Base-by-base conservation (phyloP, 2,888 invertebrate species). In the Habroteleia sp. region DNA sequence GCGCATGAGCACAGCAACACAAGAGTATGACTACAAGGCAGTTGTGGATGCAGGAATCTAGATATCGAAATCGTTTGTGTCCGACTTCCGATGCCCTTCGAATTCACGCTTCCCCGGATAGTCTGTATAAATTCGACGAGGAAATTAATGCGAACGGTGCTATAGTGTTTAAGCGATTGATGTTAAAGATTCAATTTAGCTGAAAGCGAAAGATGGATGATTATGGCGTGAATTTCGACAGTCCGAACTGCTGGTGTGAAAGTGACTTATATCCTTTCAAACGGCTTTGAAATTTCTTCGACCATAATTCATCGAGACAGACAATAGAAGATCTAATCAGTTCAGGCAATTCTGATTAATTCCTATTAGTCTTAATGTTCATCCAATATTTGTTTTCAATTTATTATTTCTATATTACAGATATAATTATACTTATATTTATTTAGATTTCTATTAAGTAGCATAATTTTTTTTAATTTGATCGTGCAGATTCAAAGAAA, bases 171-270 rank as follows among this genome's bases (percentile, higher is more conserved):
- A 23, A 50, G 58, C 68, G 58, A 68, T 58, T 68, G 48, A 33
- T 44, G 58, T 39, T 46, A 50, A 68, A 50, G 60, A 69, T 69
- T 60, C 52, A 60, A 69, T 69, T 17, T 23, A n/a, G n/a, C 31
- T 42, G 37, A 50, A 17, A 35, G 58, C 58, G 16, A 11, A 33
- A 66, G 68, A 69, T 60, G 27, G 44, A 58, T 69, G 46, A 25
- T 44, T 42, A 44, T 41, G 10, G 52, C 6, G 37, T 13, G 33
- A 52, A 60, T 60, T 68, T 42, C 35, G 14, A 8, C n/a, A 0
- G 13, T 16, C 8, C 7, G 42, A 11, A 16, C 17, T 27, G 48
- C 33, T 46, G 14, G 25, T 39, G 46, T 39, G 58, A 42, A 68
- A 48, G 23, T 48, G 56, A 68, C 56, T 68, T 68, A 68, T 58